Evolutionary conservation across 2,113 vertebrate species (phyloP).

Genomic region (Ophthalmotilapia sp.): DNA sequence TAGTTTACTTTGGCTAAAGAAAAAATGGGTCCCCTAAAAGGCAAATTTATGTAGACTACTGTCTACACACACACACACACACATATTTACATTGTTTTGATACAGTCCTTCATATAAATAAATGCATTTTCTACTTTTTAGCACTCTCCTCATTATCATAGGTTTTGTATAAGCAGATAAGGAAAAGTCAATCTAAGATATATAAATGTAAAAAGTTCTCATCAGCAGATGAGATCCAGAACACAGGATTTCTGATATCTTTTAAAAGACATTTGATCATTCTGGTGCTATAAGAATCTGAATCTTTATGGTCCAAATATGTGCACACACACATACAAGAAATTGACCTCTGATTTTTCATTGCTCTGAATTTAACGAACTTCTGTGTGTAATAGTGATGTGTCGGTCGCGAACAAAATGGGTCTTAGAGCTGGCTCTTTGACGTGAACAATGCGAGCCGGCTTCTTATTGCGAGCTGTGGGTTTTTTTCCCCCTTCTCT

Average conservation of each 20-base stretch:
- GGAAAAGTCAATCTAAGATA: neutral
- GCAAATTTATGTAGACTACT: no score
- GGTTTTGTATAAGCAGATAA: neutral
- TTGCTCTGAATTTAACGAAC: neutral
- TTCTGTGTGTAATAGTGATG: neutral
- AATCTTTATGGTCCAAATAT: neutral
- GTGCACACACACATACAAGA: neutral
- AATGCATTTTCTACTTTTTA: no score
- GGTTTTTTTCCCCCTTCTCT: rapidly evolving
- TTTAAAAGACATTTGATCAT: neutral
- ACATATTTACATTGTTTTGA: no score
- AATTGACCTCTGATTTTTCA: neutral
- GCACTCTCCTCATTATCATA: neutral
- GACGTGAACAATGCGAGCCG: neutral
- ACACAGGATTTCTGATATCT: neutral
- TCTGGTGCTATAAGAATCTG: neutral
- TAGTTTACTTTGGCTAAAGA: no score
- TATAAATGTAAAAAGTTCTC: neutral
- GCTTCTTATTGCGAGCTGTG: neutral
- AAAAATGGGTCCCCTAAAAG: no score
- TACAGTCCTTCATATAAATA: no score
- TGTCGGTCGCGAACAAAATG: neutral
- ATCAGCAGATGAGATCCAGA: neutral
- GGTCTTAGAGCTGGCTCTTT: neutral
- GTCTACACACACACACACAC: no score